phyloP scores from a whole-genome alignment of 1,140 invertebrate species.

The Cotesia typhae region DNA sequence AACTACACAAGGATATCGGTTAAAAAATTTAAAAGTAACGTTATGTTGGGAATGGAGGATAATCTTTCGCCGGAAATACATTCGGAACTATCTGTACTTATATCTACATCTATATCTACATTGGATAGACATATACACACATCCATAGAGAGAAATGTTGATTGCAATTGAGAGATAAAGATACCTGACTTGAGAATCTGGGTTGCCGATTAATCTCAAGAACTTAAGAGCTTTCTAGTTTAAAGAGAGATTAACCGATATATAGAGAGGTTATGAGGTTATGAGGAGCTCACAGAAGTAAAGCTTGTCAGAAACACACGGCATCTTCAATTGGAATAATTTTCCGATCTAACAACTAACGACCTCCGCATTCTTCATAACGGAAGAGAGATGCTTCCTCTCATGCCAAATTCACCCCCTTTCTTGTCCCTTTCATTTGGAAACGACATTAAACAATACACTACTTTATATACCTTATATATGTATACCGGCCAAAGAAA shows the following conservation, averaged over 20 bases:
- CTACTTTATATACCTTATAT: neutral
- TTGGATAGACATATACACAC: neutral
- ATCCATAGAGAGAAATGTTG: neutral
- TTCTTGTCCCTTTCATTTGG: too few species aligned
- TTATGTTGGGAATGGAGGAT: neutral
- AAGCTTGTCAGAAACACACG: conserved; percentile 9
- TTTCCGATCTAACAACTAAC: conserved; percentile 7
- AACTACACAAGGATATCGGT: too few species aligned
- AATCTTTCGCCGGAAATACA: neutral
- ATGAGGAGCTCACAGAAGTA: neutral
- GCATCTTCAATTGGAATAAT: conserved; percentile 16
- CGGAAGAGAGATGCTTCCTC: too few species aligned
- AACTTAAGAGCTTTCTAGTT: conserved; percentile 12
- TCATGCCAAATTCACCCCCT: too few species aligned
- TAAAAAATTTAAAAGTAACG: neutral
- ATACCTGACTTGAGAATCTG: conserved; percentile 3
- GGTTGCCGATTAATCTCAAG: conserved; percentile 26
- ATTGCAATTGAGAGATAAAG: neutral
- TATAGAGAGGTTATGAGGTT: conserved; percentile 7
- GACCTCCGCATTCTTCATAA: neutral
- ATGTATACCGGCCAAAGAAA: neutral
- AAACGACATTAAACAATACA: too few species aligned
- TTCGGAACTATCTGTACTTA: neutral
- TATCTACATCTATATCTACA: conserved; percentile 9
- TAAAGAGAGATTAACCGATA: conserved; percentile 15